Evolutionary conservation across 2,888 invertebrate species (phyloP).

Genomic region (Drosophila ustulata): DNA sequence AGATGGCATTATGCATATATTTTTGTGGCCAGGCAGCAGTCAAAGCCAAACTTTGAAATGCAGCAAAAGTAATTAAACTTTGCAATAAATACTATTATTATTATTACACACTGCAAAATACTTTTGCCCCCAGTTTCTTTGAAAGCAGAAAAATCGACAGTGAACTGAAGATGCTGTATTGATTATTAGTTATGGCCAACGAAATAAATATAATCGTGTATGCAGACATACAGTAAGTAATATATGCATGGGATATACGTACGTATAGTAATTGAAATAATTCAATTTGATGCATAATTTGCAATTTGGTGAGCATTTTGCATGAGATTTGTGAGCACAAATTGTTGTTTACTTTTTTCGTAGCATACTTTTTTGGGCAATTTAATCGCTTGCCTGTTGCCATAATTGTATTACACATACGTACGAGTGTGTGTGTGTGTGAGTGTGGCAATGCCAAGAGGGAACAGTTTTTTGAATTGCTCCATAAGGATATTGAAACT

Average conservation of each 20-base stretch:
- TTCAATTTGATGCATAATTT: slow-evolving; percentile 6
- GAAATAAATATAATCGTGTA: not conserved
- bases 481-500: slow-evolving; percentile 50
- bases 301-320: not conserved
- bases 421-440: not conserved
- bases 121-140: too few relatives aligned
- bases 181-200: not conserved
- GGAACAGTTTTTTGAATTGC: slow-evolving; percentile 45
- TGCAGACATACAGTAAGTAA: not conserved
- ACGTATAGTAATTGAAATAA: slow-evolving; percentile 2
- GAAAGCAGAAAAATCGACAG: not conserved
- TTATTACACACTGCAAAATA: not conserved
- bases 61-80: too few relatives aligned
- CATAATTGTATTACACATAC: slow-evolving; percentile 32
- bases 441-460: slow-evolving; percentile 26
- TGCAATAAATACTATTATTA: too few relatives aligned
- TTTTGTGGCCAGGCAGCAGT: slow-evolving; percentile 21
- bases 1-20: slow-evolving; percentile 27
- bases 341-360: slow-evolving; percentile 9
- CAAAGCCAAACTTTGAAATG: not conserved
- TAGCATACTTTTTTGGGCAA: slow-evolving; percentile 35
- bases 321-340: not conserved
- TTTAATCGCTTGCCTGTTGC: slow-evolving; percentile 4
- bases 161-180: not conserved
- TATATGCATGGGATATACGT: not conserved